Evolutionary conservation across 2,113 vertebrate genomes (phyloP).

Genomic region (Albula goreensis): DNA sequence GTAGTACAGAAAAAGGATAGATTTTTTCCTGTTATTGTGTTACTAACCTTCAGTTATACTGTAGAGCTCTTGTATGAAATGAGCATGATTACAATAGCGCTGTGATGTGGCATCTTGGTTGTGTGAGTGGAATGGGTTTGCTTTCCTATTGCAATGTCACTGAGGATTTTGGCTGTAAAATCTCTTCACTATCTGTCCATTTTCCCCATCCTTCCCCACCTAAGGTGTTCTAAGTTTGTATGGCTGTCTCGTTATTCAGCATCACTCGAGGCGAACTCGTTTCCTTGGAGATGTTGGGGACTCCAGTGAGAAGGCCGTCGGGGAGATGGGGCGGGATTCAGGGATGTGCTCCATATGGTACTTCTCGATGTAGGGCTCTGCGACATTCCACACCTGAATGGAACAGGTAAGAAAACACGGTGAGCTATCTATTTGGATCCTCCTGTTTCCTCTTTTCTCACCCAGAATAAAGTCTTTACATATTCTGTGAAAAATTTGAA

Average conservation of each 20-base stretch:
- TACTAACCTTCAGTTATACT: neutral
- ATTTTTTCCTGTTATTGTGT: neutral
- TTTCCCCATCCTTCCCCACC: no score
- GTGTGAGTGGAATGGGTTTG: neutral
- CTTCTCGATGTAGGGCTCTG: constrained; percentile 92
- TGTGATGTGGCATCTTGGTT: neutral
- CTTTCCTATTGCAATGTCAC: neutral
- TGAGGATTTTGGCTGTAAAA: neutral
- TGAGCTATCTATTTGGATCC: neutral
- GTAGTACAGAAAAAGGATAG: no score
- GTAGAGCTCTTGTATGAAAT: neutral
- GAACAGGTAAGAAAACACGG: constrained; percentile 6
- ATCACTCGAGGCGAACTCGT: constrained; percentile 68
- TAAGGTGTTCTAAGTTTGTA: no score
- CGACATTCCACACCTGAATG: constrained; percentile 90
- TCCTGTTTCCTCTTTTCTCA: neutral
- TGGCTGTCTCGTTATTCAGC: no score
- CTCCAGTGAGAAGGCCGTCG: constrained; percentile 90
- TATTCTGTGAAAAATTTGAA: no score
- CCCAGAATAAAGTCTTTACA: neutral
- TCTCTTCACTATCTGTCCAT: no score
- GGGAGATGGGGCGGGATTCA: constrained; percentile 85
- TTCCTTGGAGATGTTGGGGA: constrained; percentile 65
- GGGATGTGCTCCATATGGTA: constrained; percentile 88
- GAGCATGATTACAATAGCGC: neutral